Evolutionary conservation across 2,888 invertebrate species (phyloP).

Genomic region (Microctonus brassicae): DNA sequence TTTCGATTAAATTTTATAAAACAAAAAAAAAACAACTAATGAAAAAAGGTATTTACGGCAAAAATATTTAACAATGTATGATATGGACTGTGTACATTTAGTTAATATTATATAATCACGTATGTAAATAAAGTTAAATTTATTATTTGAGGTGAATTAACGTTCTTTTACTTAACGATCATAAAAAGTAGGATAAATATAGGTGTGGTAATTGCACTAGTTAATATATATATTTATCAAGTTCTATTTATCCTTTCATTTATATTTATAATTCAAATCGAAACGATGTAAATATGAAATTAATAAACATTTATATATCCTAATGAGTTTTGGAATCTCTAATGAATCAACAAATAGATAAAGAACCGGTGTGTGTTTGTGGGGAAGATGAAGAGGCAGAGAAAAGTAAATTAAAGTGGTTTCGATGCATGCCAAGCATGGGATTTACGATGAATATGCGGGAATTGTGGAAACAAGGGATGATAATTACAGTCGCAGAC

Average conservation of each 20-base stretch:
- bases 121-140: not conserved
- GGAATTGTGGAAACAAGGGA: constrained; percentile 21
- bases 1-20: constrained; percentile 54
- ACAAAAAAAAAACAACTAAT: not conserved
- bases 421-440: constrained; percentile 14
- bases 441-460: constrained; percentile 7
- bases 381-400: not conserved
- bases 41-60: not conserved
- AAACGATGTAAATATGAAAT: not conserved
- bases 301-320: not conserved
- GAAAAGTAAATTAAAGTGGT: not conserved
- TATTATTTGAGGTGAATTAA: not conserved
- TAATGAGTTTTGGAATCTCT: not conserved
- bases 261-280: not conserved
- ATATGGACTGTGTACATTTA: not conserved
- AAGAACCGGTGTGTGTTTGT: not conserved
- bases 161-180: not conserved
- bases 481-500: constrained; percentile 24
- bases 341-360: not conserved
- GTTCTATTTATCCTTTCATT: not conserved
- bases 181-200: not conserved
- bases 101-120: not conserved
- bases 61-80: not conserved
- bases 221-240: not conserved
- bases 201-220: not conserved